Conservation (phyloP, 2,797 vertebrate genomes). For the Pangasius krempfi region DNA sequence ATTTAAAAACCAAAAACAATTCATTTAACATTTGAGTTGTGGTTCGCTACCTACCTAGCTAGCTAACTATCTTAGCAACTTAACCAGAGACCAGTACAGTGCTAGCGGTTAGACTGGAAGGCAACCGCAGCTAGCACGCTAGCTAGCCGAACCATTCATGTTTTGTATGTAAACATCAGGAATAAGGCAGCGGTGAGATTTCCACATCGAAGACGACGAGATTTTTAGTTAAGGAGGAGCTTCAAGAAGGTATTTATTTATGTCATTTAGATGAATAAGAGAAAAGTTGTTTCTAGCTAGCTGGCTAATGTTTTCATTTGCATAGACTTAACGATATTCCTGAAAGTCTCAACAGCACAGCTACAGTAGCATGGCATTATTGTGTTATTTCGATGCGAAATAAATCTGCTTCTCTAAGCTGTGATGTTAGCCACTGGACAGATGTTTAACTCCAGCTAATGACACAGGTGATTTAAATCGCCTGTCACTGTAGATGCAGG, state of each 20-base stretch:
- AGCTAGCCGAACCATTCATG: neutral
- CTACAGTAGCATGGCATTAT: neutral
- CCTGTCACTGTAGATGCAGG: neutral
- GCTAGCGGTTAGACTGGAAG: neutral
- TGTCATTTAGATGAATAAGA: neutral
- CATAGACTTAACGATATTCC: neutral
- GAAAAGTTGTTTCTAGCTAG: neutral
- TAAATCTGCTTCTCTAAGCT: neutral
- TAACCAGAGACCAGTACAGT: neutral
- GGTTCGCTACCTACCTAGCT: neutral
- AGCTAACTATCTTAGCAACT: neutral
- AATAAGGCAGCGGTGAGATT: neutral
- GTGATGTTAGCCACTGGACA: neutral
- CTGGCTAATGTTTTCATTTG: neutral
- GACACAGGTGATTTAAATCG: neutral
- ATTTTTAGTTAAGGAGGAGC: neutral
- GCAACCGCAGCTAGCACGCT: neutral
- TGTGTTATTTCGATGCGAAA: neutral
- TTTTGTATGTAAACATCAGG: neutral
- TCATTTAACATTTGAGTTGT: neutral
- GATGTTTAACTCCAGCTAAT: neutral
- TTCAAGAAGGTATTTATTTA: neutral
- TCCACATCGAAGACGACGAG: neutral
- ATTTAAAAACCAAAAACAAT: neutral
- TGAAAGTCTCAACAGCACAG: neutral